Evolutionary conservation across 2,888 invertebrate species (phyloP).

Genomic region (Mayetiola destructor): DNA sequence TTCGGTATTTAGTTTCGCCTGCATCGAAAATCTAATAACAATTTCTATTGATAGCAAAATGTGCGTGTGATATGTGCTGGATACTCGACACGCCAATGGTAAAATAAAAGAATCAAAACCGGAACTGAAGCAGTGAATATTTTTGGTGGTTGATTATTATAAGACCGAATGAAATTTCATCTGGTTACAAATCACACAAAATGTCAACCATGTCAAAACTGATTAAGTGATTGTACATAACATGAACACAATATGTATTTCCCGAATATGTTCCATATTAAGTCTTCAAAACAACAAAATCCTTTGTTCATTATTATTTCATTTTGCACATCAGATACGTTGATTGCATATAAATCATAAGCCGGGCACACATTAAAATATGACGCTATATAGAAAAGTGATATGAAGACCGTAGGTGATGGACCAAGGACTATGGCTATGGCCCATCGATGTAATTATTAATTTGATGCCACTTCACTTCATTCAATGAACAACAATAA

Average conservation of each 20-base stretch:
- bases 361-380: background rate
- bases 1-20: too few species aligned
- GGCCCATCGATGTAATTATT: constrained; percentile 3
- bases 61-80: too few species aligned
- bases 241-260: background rate
- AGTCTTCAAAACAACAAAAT: background rate
- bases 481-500: background rate
- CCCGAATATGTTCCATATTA: background rate
- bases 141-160: too few species aligned
- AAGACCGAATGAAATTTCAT: too few species aligned
- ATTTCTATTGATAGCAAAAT: too few species aligned
- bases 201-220: background rate
- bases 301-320: background rate
- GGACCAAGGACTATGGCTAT: background rate
- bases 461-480: constrained; percentile 1
- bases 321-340: background rate
- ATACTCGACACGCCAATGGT: too few species aligned
- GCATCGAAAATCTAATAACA: too few species aligned
- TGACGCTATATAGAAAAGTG: background rate
- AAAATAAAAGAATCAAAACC: too few species aligned
- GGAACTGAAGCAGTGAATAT: too few species aligned
- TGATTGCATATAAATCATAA: too few species aligned
- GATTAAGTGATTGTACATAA: background rate
- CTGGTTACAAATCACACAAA: background rate
- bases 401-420: background rate